phyloP scores from a whole-genome alignment of 2,888 invertebrate genomes.

The Brachyptera risi region DNA sequence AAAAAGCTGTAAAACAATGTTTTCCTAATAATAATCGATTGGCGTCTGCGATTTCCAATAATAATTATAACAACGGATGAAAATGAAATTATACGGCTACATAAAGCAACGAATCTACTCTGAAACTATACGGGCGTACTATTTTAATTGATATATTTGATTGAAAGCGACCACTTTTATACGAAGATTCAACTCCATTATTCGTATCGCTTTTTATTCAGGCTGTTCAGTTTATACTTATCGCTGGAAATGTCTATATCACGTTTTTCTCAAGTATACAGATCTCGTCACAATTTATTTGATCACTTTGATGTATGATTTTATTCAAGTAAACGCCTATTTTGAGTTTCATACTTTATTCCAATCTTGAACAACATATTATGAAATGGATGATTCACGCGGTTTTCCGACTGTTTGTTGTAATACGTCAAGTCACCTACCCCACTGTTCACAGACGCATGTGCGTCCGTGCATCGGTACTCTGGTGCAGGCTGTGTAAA shows the following conservation, averaged over 20 bases:
- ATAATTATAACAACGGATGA: slow-evolving; percentile 17
- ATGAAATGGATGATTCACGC: too few relatives aligned
- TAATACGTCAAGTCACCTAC: background rate
- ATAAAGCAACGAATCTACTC: slow-evolving; percentile 16
- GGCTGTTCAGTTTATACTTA: too few relatives aligned
- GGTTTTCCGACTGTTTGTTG: too few relatives aligned
- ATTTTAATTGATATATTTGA: slow-evolving; percentile 21
- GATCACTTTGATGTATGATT: too few relatives aligned
- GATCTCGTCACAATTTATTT: too few relatives aligned
- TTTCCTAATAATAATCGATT: slow-evolving; percentile 5
- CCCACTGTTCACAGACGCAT: slow-evolving; percentile 12
- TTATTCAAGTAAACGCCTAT: too few relatives aligned
- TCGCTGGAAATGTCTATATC: too few relatives aligned
- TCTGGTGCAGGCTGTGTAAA: slow-evolving; percentile 11
- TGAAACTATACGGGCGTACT: slow-evolving; percentile 15
- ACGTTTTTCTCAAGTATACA: too few relatives aligned
- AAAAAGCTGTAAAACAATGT: too few relatives aligned
- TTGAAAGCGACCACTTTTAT: slow-evolving; percentile 19
- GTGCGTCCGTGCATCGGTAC: background rate
- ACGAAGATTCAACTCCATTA: slow-evolving; percentile 16
- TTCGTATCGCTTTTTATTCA: slow-evolving; percentile 11
- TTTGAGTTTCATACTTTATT: too few relatives aligned
- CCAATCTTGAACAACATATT: too few relatives aligned
- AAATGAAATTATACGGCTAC: slow-evolving; percentile 11
- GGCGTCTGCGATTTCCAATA: slow-evolving; percentile 16